Percentiles rank a stretch among this genome's conserved stretches.
These are phyloP conservation scores for Marisa cornuarietis DNA, from an alignment of 1,140 invertebrate species.

Conservation along the genomic window DNA sequence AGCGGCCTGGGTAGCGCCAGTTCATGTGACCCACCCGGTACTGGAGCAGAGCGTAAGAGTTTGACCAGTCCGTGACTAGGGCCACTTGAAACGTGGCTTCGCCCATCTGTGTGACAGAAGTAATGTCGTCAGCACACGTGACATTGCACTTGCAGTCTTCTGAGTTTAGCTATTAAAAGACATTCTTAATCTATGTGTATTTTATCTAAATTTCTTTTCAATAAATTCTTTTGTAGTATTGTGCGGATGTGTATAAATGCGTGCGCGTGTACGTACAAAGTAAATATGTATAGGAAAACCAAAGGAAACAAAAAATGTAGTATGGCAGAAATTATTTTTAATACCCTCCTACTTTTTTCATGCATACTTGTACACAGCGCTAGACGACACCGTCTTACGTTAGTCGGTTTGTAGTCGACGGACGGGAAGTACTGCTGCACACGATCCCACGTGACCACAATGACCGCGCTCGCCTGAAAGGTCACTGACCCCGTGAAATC, in stretches of 20 bases:
- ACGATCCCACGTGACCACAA: constrained; percentile 3
- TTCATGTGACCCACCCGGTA: not conserved
- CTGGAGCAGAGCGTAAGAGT: constrained; percentile 11
- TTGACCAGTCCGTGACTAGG: not conserved
- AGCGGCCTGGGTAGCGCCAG: constrained; percentile 6
- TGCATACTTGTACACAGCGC: no score
- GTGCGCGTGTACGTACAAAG: no score
- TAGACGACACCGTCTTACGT: not conserved
- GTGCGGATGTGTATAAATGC: no score
- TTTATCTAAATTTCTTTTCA: no score
- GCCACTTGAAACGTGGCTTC: constrained; percentile 10
- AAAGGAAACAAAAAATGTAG: no score
- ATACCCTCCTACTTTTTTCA: no score
- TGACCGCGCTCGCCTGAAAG: not conserved
- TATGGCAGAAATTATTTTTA: no score
- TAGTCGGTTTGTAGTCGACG: not conserved
- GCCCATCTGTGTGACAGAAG: not conserved
- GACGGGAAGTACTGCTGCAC: not conserved
- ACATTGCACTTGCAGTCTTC: no score
- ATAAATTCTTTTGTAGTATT: no score
- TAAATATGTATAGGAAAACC: no score
- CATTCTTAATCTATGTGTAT: not conserved
- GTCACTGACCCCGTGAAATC: not conserved
- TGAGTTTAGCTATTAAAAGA: not conserved
- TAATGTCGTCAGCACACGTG: no score